A percentile compares a stretch with the other conserved stretches of the same genome.
These are phyloP conservation scores for Sus cebifrons DNA, from an alignment of 2,797 vertebrate species.

Conservation along the genomic window DNA sequence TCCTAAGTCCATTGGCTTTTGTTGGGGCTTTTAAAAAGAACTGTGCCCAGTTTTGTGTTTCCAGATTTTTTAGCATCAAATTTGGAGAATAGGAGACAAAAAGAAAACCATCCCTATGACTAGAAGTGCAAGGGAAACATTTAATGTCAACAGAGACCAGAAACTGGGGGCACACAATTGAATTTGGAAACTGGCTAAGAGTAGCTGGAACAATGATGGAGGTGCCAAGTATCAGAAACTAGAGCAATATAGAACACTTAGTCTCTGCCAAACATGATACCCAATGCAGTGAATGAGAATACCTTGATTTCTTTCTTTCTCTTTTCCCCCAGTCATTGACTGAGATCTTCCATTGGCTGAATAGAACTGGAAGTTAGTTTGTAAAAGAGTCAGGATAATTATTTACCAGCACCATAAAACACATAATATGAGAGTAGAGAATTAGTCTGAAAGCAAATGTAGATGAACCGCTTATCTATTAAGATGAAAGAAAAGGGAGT, in stretches of 20 bases:
- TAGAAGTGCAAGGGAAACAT: not conserved
- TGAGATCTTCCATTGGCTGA: not conserved
- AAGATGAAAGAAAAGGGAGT: not conserved
- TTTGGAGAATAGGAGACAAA: not conserved
- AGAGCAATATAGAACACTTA: not conserved
- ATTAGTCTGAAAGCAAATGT: conserved; percentile 24
- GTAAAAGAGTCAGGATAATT: not conserved
- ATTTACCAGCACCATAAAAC: not conserved
- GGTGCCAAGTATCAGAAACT: not conserved
- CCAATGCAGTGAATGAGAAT: not conserved
- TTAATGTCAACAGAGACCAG: not conserved
- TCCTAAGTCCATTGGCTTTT: not conserved
- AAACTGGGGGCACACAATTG: not conserved
- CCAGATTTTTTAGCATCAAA: not conserved
- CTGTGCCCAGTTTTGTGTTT: not conserved
- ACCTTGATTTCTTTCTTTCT: not conserved
- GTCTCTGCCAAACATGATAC: not conserved
- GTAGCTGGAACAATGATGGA: not conserved
- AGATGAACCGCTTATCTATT: not conserved
- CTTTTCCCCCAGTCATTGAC: not conserved
- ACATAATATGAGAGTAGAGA: not conserved
- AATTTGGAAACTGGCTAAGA: not conserved
- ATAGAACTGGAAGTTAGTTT: not conserved
- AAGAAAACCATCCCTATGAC: not conserved
- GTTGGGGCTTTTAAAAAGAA: not conserved